These are phyloP conservation scores for Megaptera novaeangliae DNA, from an alignment of 2,113 vertebrate species.

Conservation along the genomic window DNA sequence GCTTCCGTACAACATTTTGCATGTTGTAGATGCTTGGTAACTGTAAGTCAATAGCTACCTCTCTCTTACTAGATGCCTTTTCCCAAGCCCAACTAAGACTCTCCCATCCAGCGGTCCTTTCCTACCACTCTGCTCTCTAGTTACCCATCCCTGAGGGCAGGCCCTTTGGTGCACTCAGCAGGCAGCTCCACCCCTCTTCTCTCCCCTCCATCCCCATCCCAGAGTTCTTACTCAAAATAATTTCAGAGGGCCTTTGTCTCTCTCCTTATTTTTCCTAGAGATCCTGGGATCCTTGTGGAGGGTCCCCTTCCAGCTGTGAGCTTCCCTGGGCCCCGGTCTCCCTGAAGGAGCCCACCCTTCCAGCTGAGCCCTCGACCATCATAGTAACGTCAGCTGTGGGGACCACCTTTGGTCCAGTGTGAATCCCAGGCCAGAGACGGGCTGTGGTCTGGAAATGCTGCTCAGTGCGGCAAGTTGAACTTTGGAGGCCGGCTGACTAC, in stretches of 20 bases:
- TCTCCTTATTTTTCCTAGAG: not conserved
- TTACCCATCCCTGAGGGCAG: not conserved
- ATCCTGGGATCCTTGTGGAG: not conserved
- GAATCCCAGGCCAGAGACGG: not conserved
- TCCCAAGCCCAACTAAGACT: not conserved
- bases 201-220: not conserved
- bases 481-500: not conserved
- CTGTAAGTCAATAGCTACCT: not conserved
- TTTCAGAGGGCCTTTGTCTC: not conserved
- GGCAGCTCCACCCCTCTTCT: not conserved
- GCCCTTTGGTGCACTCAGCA: fast-evolving
- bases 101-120: not conserved
- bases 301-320: not conserved
- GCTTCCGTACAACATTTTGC: not conserved
- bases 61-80: not conserved
- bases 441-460: not conserved
- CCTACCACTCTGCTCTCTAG: not conserved
- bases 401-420: not conserved
- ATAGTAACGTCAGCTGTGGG: not conserved
- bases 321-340: not conserved
- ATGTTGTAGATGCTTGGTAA: not conserved
- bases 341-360: not conserved
- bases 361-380: not conserved
- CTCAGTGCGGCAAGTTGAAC: not conserved
- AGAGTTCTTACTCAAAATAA: not conserved